Evolutionary conservation across 1,140 invertebrate genomes (phyloP).

Genomic region (Drosophila azteca): DNA sequence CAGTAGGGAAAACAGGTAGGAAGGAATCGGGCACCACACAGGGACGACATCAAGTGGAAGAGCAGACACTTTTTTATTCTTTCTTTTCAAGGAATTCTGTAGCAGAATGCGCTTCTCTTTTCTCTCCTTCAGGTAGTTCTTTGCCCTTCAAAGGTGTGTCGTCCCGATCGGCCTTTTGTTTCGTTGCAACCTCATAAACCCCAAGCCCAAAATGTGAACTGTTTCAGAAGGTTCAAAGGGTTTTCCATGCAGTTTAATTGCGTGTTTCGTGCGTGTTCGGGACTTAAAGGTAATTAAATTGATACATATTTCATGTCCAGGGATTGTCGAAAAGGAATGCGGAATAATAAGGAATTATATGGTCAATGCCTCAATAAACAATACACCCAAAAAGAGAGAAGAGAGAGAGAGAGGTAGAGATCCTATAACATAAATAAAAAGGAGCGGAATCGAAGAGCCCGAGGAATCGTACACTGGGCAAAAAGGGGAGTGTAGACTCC

Average conservation of each 20-base stretch:
- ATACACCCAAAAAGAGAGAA: background rate
- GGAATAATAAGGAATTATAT: conserved; percentile 45
- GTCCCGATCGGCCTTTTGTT: conserved; percentile 3
- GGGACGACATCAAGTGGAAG: background rate
- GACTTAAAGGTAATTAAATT: conserved; percentile 71
- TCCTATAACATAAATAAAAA: conserved; percentile 1
- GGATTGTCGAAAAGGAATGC: conserved; percentile 28
- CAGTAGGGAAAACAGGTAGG: conserved; percentile 51
- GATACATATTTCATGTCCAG: conserved; percentile 57
- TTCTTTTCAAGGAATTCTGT: conserved; percentile 57
- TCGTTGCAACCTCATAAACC: no score
- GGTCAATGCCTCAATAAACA: conserved; percentile 41
- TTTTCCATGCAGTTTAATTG: conserved; percentile 60
- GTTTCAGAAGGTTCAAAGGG: conserved; percentile 43
- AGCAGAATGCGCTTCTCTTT: conserved; percentile 43
- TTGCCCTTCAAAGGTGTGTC: conserved; percentile 38
- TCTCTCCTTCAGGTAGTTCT: conserved; percentile 34
- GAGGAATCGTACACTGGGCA: background rate
- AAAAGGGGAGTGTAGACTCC: background rate
- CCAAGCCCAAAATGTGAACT: no score
- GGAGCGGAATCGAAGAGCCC: background rate
- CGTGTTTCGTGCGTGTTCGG: conserved; percentile 58
- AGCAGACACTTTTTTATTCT: conserved; percentile 19
- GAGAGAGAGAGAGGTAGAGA: background rate
- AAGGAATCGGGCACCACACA: conserved; percentile 12